A percentile compares a stretch with the other conserved stretches of the same genome.
phyloP scores from a whole-genome alignment of 2,888 invertebrate species.

The Rhaphigaster nebulosa region DNA sequence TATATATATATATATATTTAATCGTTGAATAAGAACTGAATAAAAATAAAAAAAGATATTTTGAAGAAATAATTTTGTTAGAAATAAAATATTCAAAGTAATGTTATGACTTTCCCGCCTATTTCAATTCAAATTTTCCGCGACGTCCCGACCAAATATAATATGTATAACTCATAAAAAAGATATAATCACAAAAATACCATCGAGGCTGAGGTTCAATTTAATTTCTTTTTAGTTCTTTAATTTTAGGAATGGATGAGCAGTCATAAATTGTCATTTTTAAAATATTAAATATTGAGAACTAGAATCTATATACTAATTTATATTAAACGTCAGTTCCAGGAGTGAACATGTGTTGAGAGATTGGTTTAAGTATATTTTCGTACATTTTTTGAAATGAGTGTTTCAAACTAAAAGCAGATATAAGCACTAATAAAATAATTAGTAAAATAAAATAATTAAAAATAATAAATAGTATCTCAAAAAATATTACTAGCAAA shows the following conservation, averaged over 20 bases:
- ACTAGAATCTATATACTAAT: neutral
- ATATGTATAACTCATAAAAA: neutral
- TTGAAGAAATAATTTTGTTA: neutral
- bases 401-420: neutral
- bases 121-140: slow-evolving; percentile 4
- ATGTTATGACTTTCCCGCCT: neutral
- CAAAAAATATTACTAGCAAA: neutral
- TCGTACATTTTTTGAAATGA: neutral
- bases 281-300: neutral
- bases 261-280: neutral
- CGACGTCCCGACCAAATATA: neutral
- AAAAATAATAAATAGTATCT: neutral
- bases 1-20: too few relatives aligned
- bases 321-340: neutral
- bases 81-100: neutral
- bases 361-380: neutral
- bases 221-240: neutral
- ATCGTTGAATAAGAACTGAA: too few relatives aligned
- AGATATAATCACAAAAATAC: neutral
- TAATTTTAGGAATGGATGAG: neutral
- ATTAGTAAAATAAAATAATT: neutral
- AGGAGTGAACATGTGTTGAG: neutral
- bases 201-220: neutral
- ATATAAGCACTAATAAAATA: neutral
- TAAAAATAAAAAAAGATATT: too few relatives aligned